A percentile compares a stretch with the other conserved stretches of the same genome.
Evolutionary conservation across 2,113 vertebrate species (phyloP).

Genomic region (Myrmecophaga tridactyla): DNA sequence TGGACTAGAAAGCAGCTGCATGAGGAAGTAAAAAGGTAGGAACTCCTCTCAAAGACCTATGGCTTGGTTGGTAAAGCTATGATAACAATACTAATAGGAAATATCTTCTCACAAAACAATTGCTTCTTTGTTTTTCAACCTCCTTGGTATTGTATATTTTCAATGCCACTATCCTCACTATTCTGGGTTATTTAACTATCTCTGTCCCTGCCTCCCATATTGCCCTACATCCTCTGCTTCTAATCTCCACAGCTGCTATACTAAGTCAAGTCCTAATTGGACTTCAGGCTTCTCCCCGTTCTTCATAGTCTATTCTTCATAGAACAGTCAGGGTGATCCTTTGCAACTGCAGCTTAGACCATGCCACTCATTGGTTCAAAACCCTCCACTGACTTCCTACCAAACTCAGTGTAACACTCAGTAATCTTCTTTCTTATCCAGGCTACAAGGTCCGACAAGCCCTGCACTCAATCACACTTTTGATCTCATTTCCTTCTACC

Average conservation of each 20-base stretch:
- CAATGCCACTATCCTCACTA: not conserved
- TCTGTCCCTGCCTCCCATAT: not conserved
- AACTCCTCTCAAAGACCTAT: not conserved
- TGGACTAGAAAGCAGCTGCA: conserved; percentile 88
- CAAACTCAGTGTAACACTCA: not conserved
- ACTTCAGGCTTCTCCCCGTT: not conserved
- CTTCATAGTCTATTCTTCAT: not conserved
- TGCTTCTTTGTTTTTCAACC: not conserved
- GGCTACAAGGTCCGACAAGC: not conserved
- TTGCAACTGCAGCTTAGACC: not conserved
- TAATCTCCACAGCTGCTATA: not conserved
- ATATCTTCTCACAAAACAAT: not conserved
- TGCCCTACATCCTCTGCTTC: not conserved
- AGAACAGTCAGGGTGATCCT: not conserved
- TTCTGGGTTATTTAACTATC: not conserved
- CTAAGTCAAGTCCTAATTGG: not conserved
- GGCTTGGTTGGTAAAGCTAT: not conserved
- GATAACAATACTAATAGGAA: not conserved
- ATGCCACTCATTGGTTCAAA: not conserved
- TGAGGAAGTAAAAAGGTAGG: conserved; percentile 91
- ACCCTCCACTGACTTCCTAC: not conserved
- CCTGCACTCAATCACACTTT: not conserved
- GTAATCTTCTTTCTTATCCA: not conserved
- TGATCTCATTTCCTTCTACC: not conserved
- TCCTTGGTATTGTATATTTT: not conserved